A percentile compares a stretch with the other conserved stretches of the same genome.
Conservation (phyloP, 1,140 invertebrate genomes). For the Glossosoma conforme region DNA sequence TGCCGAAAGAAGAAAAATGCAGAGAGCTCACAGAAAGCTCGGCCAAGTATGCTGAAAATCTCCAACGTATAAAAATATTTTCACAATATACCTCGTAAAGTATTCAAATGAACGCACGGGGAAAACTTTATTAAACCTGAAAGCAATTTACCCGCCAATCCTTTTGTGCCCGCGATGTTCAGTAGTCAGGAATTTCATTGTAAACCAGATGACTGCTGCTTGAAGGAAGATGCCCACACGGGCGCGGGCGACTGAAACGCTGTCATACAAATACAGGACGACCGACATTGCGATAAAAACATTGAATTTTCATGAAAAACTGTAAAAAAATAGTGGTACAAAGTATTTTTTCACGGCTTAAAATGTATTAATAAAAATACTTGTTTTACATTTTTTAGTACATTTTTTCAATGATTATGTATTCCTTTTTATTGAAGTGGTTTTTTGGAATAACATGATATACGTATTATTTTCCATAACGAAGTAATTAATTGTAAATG, state of each 20-base stretch:
- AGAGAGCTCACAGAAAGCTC: neutral
- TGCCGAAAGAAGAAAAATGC: slow-evolving; percentile 6
- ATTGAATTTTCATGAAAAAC: too few species aligned
- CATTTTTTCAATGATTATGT: too few species aligned
- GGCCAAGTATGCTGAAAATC: slow-evolving; percentile 29
- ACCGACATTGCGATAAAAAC: too few species aligned
- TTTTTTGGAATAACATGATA: too few species aligned
- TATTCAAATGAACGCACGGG: slow-evolving; percentile 32
- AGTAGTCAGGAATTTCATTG: slow-evolving; percentile 31
- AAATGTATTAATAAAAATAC: too few species aligned
- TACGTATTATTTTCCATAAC: too few species aligned
- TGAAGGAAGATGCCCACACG: slow-evolving; percentile 10
- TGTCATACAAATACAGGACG: too few species aligned
- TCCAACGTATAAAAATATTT: slow-evolving; percentile 30
- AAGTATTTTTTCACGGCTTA: too few species aligned
- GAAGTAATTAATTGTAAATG: too few species aligned
- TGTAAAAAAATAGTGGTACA: too few species aligned
- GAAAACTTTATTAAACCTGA: slow-evolving; percentile 32
- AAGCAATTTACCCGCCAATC: slow-evolving; percentile 31
- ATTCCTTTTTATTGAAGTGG: too few species aligned
- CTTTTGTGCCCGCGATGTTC: slow-evolving; percentile 27
- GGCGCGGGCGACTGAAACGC: neutral
- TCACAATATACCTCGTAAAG: slow-evolving; percentile 32
- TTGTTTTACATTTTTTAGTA: too few species aligned
- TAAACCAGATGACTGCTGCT: slow-evolving; percentile 19